phyloP scores from a whole-genome alignment of 2,797 vertebrate species.

The Graptemys geographica region DNA sequence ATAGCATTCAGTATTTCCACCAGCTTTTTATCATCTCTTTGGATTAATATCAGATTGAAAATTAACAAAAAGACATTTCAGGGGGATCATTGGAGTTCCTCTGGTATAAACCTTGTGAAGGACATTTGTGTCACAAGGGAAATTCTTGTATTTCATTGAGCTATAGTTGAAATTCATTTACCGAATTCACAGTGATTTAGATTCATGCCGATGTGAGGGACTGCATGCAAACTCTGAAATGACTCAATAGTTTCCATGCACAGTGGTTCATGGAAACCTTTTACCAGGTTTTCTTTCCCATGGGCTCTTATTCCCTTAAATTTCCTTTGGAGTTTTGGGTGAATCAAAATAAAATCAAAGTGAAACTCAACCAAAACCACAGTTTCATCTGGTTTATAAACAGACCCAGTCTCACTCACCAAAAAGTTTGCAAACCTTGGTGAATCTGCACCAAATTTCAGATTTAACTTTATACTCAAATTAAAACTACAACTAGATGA shows the following conservation, averaged over 20 bases:
- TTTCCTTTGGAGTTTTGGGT: neutral
- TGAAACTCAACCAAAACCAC: neutral
- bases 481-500: neutral
- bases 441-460: conserved; percentile 7
- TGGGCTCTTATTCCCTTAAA: neutral
- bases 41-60: conserved; percentile 45
- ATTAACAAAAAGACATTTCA: conserved; percentile 47
- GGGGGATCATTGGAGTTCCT: conserved; percentile 4
- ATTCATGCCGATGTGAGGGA: conserved; percentile 25
- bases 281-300: neutral
- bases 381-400: neutral
- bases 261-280: neutral
- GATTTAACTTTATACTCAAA: neutral
- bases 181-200: conserved; percentile 39
- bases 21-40: conserved; percentile 38
- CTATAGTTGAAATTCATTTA: conserved; percentile 41
- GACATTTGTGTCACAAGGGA: neutral
- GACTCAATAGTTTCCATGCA: neutral
- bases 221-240: conserved; percentile 25
- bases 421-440: neutral
- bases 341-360: conserved; percentile 5
- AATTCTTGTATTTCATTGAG: conserved; percentile 50
- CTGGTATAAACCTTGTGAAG: conserved; percentile 40
- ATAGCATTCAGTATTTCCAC: conserved; percentile 17
- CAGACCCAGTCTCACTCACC: neutral